Evolutionary conservation across 2,797 vertebrate species (phyloP).

Genomic region (Brotula barbata): DNA sequence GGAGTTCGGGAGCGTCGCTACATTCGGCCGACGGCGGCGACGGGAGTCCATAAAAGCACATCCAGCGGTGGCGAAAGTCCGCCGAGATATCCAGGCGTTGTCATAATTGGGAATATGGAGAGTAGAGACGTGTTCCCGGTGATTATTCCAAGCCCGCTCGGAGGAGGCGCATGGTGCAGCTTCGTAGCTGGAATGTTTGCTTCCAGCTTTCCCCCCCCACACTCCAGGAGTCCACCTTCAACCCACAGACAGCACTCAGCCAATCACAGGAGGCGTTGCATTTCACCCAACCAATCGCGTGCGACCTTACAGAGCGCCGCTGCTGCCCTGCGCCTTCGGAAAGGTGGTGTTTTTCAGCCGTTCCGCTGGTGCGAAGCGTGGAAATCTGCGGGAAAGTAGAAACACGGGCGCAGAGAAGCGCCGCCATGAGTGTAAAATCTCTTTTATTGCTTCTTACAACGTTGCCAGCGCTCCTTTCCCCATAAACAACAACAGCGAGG

Average conservation of each 20-base stretch:
- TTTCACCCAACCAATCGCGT: constrained; percentile 69
- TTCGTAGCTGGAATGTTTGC: constrained; percentile 64
- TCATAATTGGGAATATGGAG: constrained; percentile 40
- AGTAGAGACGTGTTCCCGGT: constrained; percentile 52
- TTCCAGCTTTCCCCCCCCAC: constrained; percentile 64
- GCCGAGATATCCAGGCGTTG: neutral
- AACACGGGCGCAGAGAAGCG: neutral
- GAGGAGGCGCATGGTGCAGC: constrained; percentile 71
- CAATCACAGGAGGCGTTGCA: constrained; percentile 72
- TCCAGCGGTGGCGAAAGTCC: constrained; percentile 23
- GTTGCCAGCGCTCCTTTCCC: neutral
- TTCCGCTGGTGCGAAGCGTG: neutral
- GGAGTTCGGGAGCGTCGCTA: constrained; percentile 53
- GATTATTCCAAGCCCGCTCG: constrained; percentile 54
- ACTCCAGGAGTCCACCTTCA: constrained; percentile 73
- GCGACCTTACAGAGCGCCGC: constrained; percentile 48
- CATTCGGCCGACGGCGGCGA: constrained; percentile 24
- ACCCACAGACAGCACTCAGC: constrained; percentile 61
- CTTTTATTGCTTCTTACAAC: neutral
- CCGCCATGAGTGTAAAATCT: neutral
- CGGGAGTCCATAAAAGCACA: constrained; percentile 44
- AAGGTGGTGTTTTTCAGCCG: constrained; percentile 43
- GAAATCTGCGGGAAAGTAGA: neutral
- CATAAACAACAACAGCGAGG: constrained; percentile 24
- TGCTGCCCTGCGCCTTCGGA: constrained; percentile 26